Conservation (phyloP, 2,888 invertebrate species). For the Notodonta ziczac region DNA sequence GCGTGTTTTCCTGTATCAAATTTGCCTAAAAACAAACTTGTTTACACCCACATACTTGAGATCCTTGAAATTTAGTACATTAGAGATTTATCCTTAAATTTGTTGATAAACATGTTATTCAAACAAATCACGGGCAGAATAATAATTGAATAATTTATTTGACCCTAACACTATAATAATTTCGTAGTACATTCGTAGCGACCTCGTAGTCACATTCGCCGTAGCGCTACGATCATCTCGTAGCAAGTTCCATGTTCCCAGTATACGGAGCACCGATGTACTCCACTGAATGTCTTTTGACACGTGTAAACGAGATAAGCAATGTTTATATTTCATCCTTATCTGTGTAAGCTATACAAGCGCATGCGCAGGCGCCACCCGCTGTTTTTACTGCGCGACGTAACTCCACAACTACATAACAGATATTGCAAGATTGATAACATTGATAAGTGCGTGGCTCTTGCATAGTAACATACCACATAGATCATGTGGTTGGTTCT, state of each 20-base stretch:
- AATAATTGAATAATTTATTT: too few relatives aligned
- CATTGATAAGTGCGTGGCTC: background rate
- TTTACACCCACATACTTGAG: background rate
- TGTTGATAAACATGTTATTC: too few relatives aligned
- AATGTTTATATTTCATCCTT: background rate
- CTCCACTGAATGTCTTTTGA: background rate
- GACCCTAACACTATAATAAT: too few relatives aligned
- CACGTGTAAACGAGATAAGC: slow-evolving; percentile 5
- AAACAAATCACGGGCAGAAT: too few relatives aligned
- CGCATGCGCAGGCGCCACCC: background rate
- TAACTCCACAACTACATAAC: background rate
- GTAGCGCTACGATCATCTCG: background rate
- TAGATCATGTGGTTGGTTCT: background rate
- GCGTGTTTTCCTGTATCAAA: background rate
- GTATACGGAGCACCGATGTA: background rate
- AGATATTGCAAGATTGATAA: slow-evolving; percentile 1
- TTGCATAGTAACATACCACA: background rate
- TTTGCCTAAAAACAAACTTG: background rate
- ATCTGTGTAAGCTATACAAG: background rate
- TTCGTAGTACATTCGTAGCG: background rate
- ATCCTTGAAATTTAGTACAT: background rate
- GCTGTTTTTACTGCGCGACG: background rate
- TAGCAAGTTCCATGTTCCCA: background rate
- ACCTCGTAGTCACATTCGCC: background rate
- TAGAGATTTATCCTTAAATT: background rate